Percentiles rank a stretch among this genome's conserved stretches.
phyloP scores from a whole-genome alignment of 2,797 vertebrate species.

The Anguilla megastoma region DNA sequence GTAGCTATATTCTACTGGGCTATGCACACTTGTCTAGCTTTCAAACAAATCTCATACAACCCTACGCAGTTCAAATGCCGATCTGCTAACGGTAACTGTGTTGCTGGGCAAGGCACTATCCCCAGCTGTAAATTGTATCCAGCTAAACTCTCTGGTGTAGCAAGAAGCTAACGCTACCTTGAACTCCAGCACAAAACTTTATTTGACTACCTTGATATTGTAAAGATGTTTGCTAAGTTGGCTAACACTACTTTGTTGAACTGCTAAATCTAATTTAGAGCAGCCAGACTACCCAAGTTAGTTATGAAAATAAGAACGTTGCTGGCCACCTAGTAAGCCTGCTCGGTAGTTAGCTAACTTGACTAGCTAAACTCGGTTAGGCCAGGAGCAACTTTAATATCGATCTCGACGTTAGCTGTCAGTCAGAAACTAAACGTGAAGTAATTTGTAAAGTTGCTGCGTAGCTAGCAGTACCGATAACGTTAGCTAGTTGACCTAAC shows the following conservation, averaged over 20 bases:
- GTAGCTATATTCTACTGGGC: neutral
- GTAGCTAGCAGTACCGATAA: neutral
- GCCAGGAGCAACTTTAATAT: conserved; percentile 2
- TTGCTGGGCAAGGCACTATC: neutral
- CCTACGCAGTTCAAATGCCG: conserved; percentile 6
- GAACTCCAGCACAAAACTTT: neutral
- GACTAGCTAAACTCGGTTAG: neutral
- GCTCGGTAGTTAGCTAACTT: neutral
- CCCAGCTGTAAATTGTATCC: neutral
- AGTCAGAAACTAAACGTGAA: neutral
- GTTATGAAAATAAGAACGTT: neutral
- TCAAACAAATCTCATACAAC: neutral
- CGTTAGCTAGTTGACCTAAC: neutral
- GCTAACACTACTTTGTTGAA: neutral
- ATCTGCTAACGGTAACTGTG: neutral
- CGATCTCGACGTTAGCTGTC: neutral
- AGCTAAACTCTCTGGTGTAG: neutral
- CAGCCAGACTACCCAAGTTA: neutral
- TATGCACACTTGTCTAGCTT: neutral
- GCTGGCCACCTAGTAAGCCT: neutral
- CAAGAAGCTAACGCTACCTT: neutral
- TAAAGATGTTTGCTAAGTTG: neutral
- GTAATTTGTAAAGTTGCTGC: neutral
- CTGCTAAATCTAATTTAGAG: neutral
- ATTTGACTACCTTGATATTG: neutral